Evolutionary conservation across 2,113 vertebrate species (phyloP), one percentile per base, ranked within the genome.

Genomic region (Carettochelys insculpta): DNA sequence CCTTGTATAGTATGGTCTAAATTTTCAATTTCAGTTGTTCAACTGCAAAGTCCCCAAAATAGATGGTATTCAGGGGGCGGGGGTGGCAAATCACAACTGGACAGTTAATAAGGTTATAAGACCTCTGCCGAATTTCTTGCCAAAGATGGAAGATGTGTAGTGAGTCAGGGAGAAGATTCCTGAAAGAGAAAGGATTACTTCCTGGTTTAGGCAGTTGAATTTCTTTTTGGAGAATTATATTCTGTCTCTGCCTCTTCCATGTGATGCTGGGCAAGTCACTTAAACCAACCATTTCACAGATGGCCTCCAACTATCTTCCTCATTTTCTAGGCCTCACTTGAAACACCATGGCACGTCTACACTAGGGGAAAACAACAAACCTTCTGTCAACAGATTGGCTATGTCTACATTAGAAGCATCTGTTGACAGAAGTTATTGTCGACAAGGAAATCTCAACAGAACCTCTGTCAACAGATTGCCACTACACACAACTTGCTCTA

Each of bases 21-120:
- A 90, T 94, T 93, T 81, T 89, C 43, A 61, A 43, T 83, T 96
- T 88, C 68, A 51, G 11, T 87, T 92, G 73, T 92, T 95, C 83
- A 41, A 80, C 43, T 54, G 83, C 31, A 29, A 34, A 78, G 89
- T 92, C 90, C 92, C 92, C 93, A 75, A 91, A 93, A 85, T 14
- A 51, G 88, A 71, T 58, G 47, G 82, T 68, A 25, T 43, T 75
- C 10, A n/a, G 73, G 51, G 65, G 34, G 82, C 82, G 93, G n/a
- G n/a, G n/a, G n/a, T n/a, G n/a, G n/a, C n/a, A n/a, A 86, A 24
- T 48, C 82, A 73, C 83, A 43, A 47, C 47, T 88, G 68, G 87
- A 80, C 53, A 51, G 85, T 90, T 95, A 93, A 90, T 80, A 80
- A 85, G 25, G 84, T 27, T 93, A 50, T 68, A 87, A 50, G n/a